phyloP scores from a whole-genome alignment of 2,113 vertebrate genomes.

The Aleadryas rufinucha region DNA sequence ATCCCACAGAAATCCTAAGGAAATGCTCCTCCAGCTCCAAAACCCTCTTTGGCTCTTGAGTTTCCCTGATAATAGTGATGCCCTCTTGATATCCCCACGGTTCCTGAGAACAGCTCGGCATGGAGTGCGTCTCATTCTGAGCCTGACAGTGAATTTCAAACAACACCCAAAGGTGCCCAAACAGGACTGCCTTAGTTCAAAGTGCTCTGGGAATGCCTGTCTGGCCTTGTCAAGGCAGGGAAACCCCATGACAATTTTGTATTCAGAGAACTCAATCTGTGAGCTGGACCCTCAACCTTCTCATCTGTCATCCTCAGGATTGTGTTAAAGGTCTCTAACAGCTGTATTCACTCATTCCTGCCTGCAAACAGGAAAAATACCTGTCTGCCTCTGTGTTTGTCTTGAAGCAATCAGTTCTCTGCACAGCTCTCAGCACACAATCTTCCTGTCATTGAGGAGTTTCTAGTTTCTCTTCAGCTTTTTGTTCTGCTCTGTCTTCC shows the following conservation, averaged over 20 bases:
- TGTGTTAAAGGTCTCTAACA: neutral
- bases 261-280: neutral
- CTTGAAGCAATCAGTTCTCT: neutral
- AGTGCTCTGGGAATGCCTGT: neutral
- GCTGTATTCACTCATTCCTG: neutral
- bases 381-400: fast-evolving
- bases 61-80: neutral
- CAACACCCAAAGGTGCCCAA: neutral
- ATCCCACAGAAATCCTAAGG: neutral
- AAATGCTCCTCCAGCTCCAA: neutral
- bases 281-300: neutral
- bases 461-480: neutral
- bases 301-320: neutral
- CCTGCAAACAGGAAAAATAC: neutral
- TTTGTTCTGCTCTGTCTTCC: neutral
- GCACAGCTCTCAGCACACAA: neutral
- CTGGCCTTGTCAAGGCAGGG: neutral
- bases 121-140: neutral
- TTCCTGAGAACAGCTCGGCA: neutral
- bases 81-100: neutral
- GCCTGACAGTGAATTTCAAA: neutral
- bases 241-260: neutral
- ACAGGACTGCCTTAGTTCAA: neutral
- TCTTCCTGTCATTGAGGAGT: neutral
- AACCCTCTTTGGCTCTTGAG: neutral